These are phyloP conservation scores for Diadegma fenestrale DNA, from an alignment of 2,888 invertebrate species.

Conservation along the genomic window DNA sequence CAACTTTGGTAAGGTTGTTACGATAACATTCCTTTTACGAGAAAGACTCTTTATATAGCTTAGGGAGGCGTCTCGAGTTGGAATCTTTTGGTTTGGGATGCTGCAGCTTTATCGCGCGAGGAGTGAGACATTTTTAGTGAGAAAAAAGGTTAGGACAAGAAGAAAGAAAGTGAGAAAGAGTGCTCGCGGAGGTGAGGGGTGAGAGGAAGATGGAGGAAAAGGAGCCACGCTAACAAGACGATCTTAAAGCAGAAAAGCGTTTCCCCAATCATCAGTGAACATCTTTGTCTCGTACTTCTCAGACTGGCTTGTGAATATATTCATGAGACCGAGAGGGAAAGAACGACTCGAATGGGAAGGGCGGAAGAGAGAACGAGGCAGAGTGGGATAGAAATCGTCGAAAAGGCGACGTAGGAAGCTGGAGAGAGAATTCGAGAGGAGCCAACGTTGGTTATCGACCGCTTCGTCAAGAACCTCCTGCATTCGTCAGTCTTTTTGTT, in stretches of 20 bases:
- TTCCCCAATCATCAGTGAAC: conserved; percentile 82
- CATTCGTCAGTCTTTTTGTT: conserved; percentile 64
- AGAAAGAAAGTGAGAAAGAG: conserved; percentile 48
- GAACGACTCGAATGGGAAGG: background rate
- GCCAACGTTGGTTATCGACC: conserved; percentile 76
- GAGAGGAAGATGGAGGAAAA: conserved; percentile 30
- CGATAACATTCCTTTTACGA: conserved; percentile 53
- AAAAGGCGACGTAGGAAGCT: conserved; percentile 25
- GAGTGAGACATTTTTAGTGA: conserved; percentile 56
- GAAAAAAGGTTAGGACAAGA: conserved; percentile 45
- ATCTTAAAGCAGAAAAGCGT: conserved; percentile 81
- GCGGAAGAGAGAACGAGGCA: conserved; percentile 14
- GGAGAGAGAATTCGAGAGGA: conserved; percentile 55
- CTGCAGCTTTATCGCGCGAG: conserved; percentile 40
- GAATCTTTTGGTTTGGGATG: conserved; percentile 28
- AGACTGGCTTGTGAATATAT: conserved; percentile 81
- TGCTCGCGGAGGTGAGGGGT: background rate
- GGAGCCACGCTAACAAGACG: conserved; percentile 78
- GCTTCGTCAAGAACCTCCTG: conserved; percentile 67
- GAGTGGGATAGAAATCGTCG: conserved; percentile 11
- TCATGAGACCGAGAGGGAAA: conserved; percentile 76
- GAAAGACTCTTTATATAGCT: conserved; percentile 39
- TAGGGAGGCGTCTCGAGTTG: conserved; percentile 31
- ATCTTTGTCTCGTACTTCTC: conserved; percentile 81
- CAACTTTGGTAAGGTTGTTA: conserved; percentile 31